phyloP scores from a whole-genome alignment of 2,797 vertebrate genomes.

The Monodelphis domestica region DNA sequence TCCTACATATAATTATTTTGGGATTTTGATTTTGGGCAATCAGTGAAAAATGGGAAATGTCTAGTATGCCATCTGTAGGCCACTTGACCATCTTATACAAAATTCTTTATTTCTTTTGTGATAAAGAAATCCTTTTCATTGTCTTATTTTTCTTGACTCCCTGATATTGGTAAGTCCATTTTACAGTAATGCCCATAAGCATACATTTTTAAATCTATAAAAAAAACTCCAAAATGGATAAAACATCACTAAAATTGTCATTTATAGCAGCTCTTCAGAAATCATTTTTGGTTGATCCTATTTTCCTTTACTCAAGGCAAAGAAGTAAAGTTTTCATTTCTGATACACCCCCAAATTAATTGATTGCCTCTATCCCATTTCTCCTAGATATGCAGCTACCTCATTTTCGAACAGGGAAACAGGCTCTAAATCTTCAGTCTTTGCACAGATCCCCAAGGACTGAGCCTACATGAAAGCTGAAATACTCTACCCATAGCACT shows the following conservation, averaged over 20 bases:
- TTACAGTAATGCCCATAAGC: not conserved
- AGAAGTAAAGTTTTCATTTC: constrained; percentile 44
- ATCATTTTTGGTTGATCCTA: not conserved
- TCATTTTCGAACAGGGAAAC: constrained; percentile 45
- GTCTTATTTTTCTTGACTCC: constrained; percentile 42
- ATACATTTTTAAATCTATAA: constrained; percentile 35
- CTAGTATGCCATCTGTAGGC: not conserved
- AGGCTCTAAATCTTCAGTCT: constrained; percentile 28
- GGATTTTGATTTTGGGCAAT: not conserved
- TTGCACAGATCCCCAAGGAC: constrained; percentile 46
- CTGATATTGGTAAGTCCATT: constrained; percentile 37
- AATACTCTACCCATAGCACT: constrained; percentile 31
- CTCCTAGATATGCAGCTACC: constrained; percentile 13
- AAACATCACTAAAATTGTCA: constrained; percentile 37
- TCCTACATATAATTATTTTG: not conserved
- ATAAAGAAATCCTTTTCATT: not conserved
- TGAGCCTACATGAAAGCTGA: constrained; percentile 27
- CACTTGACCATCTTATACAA: not conserved
- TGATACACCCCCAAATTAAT: constrained; percentile 32
- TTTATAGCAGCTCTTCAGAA: constrained; percentile 54
- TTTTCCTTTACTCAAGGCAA: constrained; percentile 10
- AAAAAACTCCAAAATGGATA: constrained; percentile 56
- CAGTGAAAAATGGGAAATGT: not conserved
- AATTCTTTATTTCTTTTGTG: not conserved
- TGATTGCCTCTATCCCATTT: constrained; percentile 36